These are phyloP conservation scores for Fregetta grallaria DNA, from an alignment of 2,113 vertebrate genomes.

Conservation along the genomic window DNA sequence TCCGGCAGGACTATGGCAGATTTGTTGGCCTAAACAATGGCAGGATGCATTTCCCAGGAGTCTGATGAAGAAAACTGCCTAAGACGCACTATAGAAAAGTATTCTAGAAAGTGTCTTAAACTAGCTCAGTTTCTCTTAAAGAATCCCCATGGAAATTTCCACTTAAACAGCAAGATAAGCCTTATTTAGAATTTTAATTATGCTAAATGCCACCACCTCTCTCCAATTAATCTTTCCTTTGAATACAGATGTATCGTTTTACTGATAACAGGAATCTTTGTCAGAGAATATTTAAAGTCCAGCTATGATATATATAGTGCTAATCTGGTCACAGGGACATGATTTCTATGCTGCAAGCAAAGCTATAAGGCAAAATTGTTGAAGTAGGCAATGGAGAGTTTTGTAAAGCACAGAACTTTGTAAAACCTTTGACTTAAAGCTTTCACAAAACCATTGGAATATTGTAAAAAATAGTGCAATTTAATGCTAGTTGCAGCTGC, in stretches of 20 bases:
- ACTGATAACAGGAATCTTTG: not conserved
- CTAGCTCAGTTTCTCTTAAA: not conserved
- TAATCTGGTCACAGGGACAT: not conserved
- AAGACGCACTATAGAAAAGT: not conserved
- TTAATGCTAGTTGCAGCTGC: not conserved
- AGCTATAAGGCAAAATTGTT: not conserved
- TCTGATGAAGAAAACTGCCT: not conserved
- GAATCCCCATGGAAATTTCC: not conserved
- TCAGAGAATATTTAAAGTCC: not conserved
- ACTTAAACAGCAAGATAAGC: not conserved
- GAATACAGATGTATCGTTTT: not conserved
- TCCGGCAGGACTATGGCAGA: not conserved
- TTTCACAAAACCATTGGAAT: not conserved
- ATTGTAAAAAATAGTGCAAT: not conserved
- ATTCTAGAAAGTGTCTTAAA: not conserved
- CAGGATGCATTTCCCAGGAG: not conserved
- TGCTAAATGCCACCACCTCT: not conserved
- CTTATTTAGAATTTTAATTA: not conserved
- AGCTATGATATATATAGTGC: not conserved
- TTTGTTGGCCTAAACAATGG: not conserved
- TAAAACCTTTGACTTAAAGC: not conserved
- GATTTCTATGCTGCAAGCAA: not conserved
- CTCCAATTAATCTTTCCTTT: not conserved
- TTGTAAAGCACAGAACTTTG: not conserved
- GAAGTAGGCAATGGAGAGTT: not conserved